Conservation (phyloP, 2,888 invertebrate genomes). For the Crocallis elinguaria region DNA sequence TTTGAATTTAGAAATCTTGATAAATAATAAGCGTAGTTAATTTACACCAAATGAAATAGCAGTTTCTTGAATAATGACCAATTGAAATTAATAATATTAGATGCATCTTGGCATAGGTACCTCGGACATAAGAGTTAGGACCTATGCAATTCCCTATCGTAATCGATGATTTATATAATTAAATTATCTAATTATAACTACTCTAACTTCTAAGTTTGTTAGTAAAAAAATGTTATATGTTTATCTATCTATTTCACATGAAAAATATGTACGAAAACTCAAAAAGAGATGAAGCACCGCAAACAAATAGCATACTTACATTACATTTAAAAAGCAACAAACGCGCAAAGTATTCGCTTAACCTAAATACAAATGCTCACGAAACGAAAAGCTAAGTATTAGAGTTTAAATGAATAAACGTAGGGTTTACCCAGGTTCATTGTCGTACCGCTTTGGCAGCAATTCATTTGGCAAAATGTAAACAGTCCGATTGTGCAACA, state of each 20-base stretch:
- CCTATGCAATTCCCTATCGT: no score
- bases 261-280: not conserved
- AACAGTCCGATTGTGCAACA: slow-evolving; percentile 79
- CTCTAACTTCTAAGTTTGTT: no score
- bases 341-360: not conserved
- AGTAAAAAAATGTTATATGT: no score
- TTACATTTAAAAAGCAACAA: not conserved
- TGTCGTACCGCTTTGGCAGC: slow-evolving; percentile 76
- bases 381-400: not conserved
- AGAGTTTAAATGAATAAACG: slow-evolving; percentile 9
- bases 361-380: slow-evolving; percentile 1
- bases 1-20: slow-evolving; percentile 33
- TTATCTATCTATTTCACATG: no score
- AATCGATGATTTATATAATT: no score
- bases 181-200: no score
- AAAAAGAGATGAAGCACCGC: slow-evolving; percentile 8
- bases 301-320: not conserved
- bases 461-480: slow-evolving; percentile 80
- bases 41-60: not conserved
- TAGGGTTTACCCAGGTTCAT: slow-evolving; percentile 66
- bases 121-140: no score
- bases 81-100: no score
- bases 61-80: no score
- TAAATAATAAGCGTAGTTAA: not conserved
- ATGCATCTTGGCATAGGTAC: no score